Evolutionary conservation across 2,113 vertebrate species (phyloP), one percentile per base, ranked within the genome.

Genomic region (Muntiacus muntjak): DNA sequence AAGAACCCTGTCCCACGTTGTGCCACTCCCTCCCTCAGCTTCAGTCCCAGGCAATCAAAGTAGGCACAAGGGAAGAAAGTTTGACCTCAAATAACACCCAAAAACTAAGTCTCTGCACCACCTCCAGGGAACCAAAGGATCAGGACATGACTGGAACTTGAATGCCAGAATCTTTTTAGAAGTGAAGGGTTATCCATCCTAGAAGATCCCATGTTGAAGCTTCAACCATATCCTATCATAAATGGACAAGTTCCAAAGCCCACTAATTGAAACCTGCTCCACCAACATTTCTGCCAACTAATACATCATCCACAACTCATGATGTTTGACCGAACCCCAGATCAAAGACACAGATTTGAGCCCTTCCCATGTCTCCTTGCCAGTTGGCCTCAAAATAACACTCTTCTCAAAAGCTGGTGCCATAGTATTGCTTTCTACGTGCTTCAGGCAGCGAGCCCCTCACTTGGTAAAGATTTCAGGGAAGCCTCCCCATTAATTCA

Each of bases 1-100:
- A 1, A 5, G 50, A 0, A 4, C 30, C 9, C 13, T 43, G 12
- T 12, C 26, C 13, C 3, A 16, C n/a, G 16, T 57, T 67, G 17
- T 21, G n/a, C n/a, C 10, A 21, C 21, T 3, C 79, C 25, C 21
- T 55, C 19, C 21, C 14, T 87, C 40, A 83, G 33, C n/a, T 54
- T 36, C 36, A 47, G 36, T 1, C 40, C 25, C 13, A 78, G 25
- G 25, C 6, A 45, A 6, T 1, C 74, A 45, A 45, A 45, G 74
- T 7, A 28, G 21, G 21, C 25, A 45, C 13, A 78, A 45, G 74
- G 6, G 10, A 7, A 76, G 40, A 45, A 45, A 8, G 45, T 25
- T 8, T 45, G 40, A 76, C 25, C 23, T 76, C 74, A 76, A 45
- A 45, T 78, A 16, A 78, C 13, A 78, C 25, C 40, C 40, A 2